Evolutionary conservation across 1,140 invertebrate genomes (phyloP).

Genomic region (Pentalonia nigronervosa): DNA sequence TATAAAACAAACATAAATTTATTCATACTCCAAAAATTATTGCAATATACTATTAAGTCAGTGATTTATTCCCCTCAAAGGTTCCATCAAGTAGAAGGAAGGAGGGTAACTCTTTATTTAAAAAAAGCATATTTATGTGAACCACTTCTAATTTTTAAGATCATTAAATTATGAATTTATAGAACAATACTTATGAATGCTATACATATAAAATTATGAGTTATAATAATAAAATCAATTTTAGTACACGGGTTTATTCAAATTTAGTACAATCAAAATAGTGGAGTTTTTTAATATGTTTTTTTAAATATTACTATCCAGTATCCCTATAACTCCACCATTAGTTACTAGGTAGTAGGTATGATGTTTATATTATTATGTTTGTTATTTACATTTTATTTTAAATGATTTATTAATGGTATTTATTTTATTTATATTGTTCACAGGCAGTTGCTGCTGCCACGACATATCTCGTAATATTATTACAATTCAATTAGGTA

Average conservation of each 20-base stretch:
- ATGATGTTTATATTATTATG: not conserved
- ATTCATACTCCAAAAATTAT: not conserved
- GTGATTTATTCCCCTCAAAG: too few relatives aligned
- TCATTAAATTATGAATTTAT: too few relatives aligned
- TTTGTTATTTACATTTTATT: not conserved
- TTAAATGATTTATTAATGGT: not conserved
- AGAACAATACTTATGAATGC: too few relatives aligned
- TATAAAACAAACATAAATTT: not conserved
- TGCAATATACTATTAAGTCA: not conserved
- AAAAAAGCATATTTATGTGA: not conserved
- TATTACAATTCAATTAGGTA: slow-evolving; percentile 31
- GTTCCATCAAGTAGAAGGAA: too few relatives aligned
- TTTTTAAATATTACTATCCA: not conserved
- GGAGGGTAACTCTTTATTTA: not conserved
- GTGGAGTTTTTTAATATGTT: too few relatives aligned
- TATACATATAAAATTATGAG: not conserved
- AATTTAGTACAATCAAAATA: not conserved
- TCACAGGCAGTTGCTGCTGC: slow-evolving; percentile 13
- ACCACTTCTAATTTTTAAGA: too few relatives aligned
- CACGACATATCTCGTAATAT: slow-evolving; percentile 29
- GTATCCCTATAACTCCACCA: not conserved
- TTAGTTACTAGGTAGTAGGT: not conserved
- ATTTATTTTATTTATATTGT: not conserved
- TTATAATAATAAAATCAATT: not conserved
- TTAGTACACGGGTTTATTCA: not conserved